Percentiles rank a stretch among this genome's conserved stretches.
phyloP scores from a whole-genome alignment of 2,888 invertebrate genomes.

The Chymomyza procnemis region DNA sequence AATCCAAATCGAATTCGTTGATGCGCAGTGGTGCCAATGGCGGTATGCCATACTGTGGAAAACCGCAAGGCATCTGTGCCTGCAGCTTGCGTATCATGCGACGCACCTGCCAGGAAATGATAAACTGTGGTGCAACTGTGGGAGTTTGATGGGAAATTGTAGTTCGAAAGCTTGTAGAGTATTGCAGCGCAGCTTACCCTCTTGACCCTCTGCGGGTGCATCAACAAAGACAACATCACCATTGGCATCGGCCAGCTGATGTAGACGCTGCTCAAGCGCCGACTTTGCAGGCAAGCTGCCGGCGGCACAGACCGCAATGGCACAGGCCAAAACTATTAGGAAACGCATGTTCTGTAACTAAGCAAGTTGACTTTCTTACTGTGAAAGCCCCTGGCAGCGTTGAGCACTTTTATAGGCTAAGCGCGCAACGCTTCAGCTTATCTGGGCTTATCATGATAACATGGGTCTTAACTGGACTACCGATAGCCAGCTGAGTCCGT shows the following conservation, averaged over 20 bases:
- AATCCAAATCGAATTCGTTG: slow-evolving; percentile 45
- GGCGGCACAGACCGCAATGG: slow-evolving; percentile 61
- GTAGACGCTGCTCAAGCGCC: slow-evolving; percentile 46
- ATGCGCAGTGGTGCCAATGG: slow-evolving; percentile 68
- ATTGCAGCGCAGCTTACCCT: slow-evolving; percentile 48
- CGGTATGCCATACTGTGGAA: slow-evolving; percentile 63
- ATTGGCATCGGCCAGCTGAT: slow-evolving; percentile 43
- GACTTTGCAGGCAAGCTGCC: slow-evolving; percentile 47
- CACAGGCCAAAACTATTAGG: slow-evolving; percentile 65
- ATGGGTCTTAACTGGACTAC: neutral
- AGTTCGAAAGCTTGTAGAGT: neutral
- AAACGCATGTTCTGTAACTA: slow-evolving; percentile 53
- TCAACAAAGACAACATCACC: slow-evolving; percentile 58
- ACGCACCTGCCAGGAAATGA: slow-evolving; percentile 71
- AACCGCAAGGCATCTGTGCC: slow-evolving; percentile 74
- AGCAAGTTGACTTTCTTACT: slow-evolving; percentile 24
- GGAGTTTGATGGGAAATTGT: neutral
- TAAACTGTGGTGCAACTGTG: slow-evolving; percentile 61
- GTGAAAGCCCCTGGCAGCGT: slow-evolving; percentile 21
- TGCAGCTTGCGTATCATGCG: slow-evolving; percentile 65
- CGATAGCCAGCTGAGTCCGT: neutral
- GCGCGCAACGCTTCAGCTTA: neutral
- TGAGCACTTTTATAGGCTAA: slow-evolving; percentile 61
- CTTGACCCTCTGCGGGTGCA: slow-evolving; percentile 51
- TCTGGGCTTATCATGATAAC: neutral